Evolutionary conservation across 2,888 invertebrate species (phyloP), one percentile per base, ranked within the genome.

Genomic region (Celastrina argiolus): DNA sequence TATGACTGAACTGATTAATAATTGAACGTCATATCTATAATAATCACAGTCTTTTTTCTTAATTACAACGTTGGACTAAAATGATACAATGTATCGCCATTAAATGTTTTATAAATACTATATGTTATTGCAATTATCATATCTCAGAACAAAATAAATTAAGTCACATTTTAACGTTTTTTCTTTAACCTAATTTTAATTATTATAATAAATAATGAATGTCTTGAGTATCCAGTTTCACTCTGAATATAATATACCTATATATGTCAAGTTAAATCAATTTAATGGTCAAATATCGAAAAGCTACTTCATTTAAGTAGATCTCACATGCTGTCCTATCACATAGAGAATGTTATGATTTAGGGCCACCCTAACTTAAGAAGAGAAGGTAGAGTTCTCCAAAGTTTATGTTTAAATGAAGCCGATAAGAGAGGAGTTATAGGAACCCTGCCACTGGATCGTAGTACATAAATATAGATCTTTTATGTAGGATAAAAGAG

Each of bases 111-210:
- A 71, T 72, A 71, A 69, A 72, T n/a, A n/a, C n/a, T n/a, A 73
- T 75, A 77, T 76, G 71, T 78, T 76, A 75, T 75, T 78, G 75
- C 79, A 77, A 81, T 76, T 75, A 76, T 80, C 80, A 84, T 78
- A 76, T 81, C 84, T 85, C 79, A 79, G 79, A 85, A 86, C 81
- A 84, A 87, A 87, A 81, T 85, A 86, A 87, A 87, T 81, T 81
- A 84, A 86, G 84, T 85, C 88, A 88, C 86, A 81, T 81, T 79
- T 63, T 67, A 75, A 75, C 39, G 58, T 16, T 28, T 65, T 65
- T 31, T 59, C 28, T 59, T 65, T 65, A 14, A 39, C 26, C 36
- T 28, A 22, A 31, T 63, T 6, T 6, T 39, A 39, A 0, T 39
- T 7, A 2, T 39, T 14, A 39, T 14, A 36, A 2, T 36, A 36